These are phyloP conservation scores for Chiloscyllium punctatum DNA, from an alignment of 2,797 vertebrate genomes.

Conservation along the genomic window DNA sequence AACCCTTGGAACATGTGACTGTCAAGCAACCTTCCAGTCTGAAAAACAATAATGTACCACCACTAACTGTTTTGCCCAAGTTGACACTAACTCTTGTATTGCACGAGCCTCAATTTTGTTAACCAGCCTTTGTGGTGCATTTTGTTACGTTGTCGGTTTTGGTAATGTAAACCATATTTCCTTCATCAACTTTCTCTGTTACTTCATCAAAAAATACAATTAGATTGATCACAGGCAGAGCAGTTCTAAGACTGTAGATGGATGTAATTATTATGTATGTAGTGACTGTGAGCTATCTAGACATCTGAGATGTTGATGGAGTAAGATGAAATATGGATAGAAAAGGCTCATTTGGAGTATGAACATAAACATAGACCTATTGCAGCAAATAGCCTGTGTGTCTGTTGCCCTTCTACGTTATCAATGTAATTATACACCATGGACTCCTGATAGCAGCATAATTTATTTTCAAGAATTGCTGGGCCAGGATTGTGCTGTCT, in stretches of 20 bases:
- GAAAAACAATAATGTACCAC: too few relatives aligned
- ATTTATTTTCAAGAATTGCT: background rate
- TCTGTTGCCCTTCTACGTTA: background rate
- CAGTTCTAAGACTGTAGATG: background rate
- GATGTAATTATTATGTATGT: background rate
- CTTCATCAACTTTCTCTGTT: too few relatives aligned
- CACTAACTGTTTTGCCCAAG: too few relatives aligned
- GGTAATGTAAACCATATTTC: too few relatives aligned
- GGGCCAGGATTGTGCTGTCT: background rate
- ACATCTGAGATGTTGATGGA: background rate
- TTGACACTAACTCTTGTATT: too few relatives aligned
- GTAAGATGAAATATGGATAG: background rate
- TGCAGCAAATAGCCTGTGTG: background rate
- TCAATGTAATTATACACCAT: background rate
- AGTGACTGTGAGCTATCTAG: background rate
- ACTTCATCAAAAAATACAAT: too few relatives aligned
- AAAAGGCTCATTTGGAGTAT: background rate
- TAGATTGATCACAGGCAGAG: too few relatives aligned
- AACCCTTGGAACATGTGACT: too few relatives aligned
- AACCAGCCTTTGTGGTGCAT: too few relatives aligned
- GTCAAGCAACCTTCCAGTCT: too few relatives aligned
- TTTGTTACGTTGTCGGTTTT: too few relatives aligned
- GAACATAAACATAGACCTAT: background rate
- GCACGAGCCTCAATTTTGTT: too few relatives aligned
- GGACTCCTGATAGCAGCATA: background rate